Conservation (phyloP, 2,888 invertebrate species). For the Tridacna gigas region DNA sequence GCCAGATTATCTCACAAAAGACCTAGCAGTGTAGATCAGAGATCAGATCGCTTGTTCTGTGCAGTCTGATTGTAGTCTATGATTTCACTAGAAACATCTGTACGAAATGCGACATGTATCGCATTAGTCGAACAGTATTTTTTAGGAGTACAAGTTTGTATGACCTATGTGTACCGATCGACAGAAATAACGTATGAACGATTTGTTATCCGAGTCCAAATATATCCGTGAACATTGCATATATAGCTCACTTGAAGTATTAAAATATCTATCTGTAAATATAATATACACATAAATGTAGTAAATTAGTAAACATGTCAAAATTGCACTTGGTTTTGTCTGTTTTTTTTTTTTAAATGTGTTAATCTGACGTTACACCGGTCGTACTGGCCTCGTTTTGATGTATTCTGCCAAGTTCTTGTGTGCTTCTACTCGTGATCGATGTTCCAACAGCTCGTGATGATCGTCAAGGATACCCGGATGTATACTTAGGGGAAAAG, state of each 20-base stretch:
- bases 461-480: constrained; percentile 62
- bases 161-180: no score
- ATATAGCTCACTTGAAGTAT: neutral
- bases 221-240: no score
- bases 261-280: neutral
- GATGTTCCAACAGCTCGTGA: constrained; percentile 54
- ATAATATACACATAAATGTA: neutral
- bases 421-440: constrained; percentile 50
- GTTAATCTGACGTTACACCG: constrained; percentile 42
- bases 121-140: no score
- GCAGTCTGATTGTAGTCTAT: no score
- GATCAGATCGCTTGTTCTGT: no score
- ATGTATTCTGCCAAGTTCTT: constrained; percentile 62
- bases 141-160: no score
- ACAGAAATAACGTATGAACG: no score
- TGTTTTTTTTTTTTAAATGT: neutral
- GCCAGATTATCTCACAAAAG: no score
- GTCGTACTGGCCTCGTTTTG: constrained; percentile 53
- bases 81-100: no score
- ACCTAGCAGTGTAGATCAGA: no score
- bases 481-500: constrained; percentile 55
- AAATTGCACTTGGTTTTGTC: neutral
- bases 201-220: no score
- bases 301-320: neutral
- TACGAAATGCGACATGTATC: no score